Evolutionary conservation across 2,113 vertebrate genomes (phyloP).

Genomic region (Strix uralensis): DNA sequence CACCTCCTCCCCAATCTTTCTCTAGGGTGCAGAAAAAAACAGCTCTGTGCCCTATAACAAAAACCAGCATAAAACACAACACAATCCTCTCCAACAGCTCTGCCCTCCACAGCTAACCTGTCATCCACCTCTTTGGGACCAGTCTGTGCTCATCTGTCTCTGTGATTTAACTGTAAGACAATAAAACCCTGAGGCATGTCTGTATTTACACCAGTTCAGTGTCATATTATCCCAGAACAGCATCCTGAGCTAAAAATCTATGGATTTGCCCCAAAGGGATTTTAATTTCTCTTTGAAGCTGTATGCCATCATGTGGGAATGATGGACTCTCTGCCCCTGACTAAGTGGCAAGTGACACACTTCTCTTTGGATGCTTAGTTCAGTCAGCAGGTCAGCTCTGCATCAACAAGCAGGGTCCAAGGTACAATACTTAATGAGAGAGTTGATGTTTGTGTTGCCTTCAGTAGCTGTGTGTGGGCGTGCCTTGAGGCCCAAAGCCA

Average conservation of each 20-base stretch:
- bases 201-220: neutral
- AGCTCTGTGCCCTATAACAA: neutral
- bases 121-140: neutral
- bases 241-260: neutral
- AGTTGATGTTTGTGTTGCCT: neutral
- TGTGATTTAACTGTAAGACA: neutral
- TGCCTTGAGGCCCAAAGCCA: neutral
- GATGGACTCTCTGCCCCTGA: neutral
- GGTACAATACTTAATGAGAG: neutral
- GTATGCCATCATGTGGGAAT: fast-evolving
- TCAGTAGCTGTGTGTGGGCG: neutral
- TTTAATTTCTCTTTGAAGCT: neutral
- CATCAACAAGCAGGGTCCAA: neutral
- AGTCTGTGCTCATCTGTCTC: neutral
- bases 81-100: neutral
- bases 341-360: neutral
- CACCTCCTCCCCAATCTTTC: neutral
- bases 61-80: neutral
- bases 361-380: neutral
- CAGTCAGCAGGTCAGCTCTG: neutral
- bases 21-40: neutral
- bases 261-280: neutral
- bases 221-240: neutral
- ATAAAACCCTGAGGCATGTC: neutral
- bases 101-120: neutral